Base-by-base conservation (phyloP, 2,797 vertebrate genomes). In the Furcifer pardalis region DNA sequence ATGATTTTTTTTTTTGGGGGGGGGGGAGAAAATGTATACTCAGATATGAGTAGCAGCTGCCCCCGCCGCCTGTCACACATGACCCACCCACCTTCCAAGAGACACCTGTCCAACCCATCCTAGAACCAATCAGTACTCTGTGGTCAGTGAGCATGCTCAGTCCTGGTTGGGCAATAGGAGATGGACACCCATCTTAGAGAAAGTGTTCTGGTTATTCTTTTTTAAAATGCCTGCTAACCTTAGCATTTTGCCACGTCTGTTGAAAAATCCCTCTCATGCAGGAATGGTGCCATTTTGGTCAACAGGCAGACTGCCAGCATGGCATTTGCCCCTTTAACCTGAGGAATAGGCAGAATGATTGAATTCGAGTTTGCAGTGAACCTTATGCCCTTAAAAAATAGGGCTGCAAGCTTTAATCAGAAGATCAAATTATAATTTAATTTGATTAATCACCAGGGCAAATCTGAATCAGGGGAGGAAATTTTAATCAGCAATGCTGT, bases 401-500 rank as follows among this genome's bases (percentile, higher is more conserved):
- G 81, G 59, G 42, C 60, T 74, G 59, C 73, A 37, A 73, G 44
- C 42, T 65, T 82, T 62, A 82, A 82, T 82, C 81, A 82, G 42
- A 65, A 65, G 71, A 82, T 75, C 81, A 82, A 82, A 82, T 82
- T 75, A 75, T 46, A 82, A n/a, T 46, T 74, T 75, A 75, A 75
- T 32, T 82, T 82, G 71, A 75, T 82, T 74, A 82, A 74, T 49
- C 59, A 27, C 42, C 30, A 42, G 30, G 68, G 56, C 62, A 56
- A 77, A 56, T 77, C 13, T 83, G 82, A 77, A 68, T 76, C 9
- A 59, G n/a, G 40, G 46, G 60, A 63, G 40, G 17, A 75, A 37
- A 75, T 74, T 82, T 77, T 83, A 42, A 83, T 77, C 74, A 83
- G 63, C 12, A 52, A 56, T 49, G 42, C 32, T 65, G 32, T 75